Evolutionary conservation across 2,888 invertebrate species (phyloP).

Genomic region (Drosophila seclusa): DNA sequence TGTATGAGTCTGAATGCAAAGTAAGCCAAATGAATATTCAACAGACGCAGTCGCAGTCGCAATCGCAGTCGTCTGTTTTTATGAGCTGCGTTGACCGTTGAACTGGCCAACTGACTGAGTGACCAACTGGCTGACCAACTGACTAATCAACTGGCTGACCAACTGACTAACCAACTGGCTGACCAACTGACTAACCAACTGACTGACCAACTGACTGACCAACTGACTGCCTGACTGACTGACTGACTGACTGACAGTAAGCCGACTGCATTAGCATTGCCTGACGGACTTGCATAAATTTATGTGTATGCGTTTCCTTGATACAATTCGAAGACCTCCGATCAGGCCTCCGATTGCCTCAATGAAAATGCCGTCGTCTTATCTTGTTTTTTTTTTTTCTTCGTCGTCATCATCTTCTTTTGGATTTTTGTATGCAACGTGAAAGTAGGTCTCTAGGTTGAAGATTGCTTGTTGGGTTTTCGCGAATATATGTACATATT

Average conservation of each 20-base stretch:
- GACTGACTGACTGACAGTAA: conserved; percentile 22
- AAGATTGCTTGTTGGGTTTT: conserved; percentile 56
- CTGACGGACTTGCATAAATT: conserved; percentile 72
- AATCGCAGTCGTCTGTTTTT: conserved; percentile 32
- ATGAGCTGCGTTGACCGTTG: conserved; percentile 73
- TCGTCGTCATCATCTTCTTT: conserved; percentile 10
- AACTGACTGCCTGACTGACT: conserved; percentile 33
- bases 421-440: conserved; percentile 60
- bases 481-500: conserved; percentile 36
- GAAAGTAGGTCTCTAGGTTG: conserved; percentile 78
- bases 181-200: conserved; percentile 25
- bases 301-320: conserved; percentile 71
- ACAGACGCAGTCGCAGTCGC: conserved; percentile 24
- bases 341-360: conserved; percentile 40
- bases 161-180: conserved; percentile 44
- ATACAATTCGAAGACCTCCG: conserved; percentile 76
- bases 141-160: conserved; percentile 55
- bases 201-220: conserved; percentile 43
- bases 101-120: conserved; percentile 46
- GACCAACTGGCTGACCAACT: conserved; percentile 20
- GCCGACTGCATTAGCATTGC: conserved; percentile 73
- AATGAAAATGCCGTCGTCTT: conserved; percentile 48
- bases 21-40: conserved; percentile 77
- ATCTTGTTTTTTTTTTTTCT: conserved; percentile 10
- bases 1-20: conserved; percentile 59